Base-by-base conservation (phyloP, 2,113 vertebrate species). In the Micromys minutus region DNA sequence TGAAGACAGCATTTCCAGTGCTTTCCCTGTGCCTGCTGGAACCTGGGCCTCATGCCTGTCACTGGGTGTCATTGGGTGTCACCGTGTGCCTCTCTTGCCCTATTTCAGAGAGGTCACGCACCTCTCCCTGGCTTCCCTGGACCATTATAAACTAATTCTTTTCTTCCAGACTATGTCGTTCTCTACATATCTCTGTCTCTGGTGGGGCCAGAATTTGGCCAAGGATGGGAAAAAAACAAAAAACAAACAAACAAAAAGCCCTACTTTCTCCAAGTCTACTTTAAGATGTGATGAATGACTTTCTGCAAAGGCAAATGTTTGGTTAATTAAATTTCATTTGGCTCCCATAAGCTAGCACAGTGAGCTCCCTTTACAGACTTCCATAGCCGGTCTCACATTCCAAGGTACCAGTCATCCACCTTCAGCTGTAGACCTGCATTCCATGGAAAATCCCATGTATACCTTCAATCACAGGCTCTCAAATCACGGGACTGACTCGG, bases 21-120 rank as follows among this genome's bases (percentile, higher is more conserved):
- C 0, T 6, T 9, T 45, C 9, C 9, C 11, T 34, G 16, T 11
- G 39, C 65, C 26, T 5, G 4, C 52, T 24, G 3, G 77, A 8
- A 50, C 39, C 31, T 26, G 2, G 72, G 3, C 39, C 29, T 59
- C 8, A 11, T 4, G 26, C 65, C 26, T 15, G 5, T 34, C 52
- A 21, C 26, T 1, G 6, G 1, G 65, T 17, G 65, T 36, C 65
- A 67, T 13, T 36, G 65, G 31, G 3, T 69, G 31, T 4, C 5
- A 19, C 22, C 24, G 9, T 17, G 21, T 17, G 22, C 69, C 67
- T 5, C 0, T 1, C 7, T 3, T 6, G 3, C 24, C 24, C 45
- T 69, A 3, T 0, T 2, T 6, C 24, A 55, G 57, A 1, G 21
- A 26, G 10, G n/a, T 17, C 7, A 16, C 12, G 55, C 92, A 55